Percentiles rank a stretch among this genome's conserved stretches.
phyloP scores from a whole-genome alignment of 2,797 vertebrate species.

The Notoglanidium macrostoma region DNA sequence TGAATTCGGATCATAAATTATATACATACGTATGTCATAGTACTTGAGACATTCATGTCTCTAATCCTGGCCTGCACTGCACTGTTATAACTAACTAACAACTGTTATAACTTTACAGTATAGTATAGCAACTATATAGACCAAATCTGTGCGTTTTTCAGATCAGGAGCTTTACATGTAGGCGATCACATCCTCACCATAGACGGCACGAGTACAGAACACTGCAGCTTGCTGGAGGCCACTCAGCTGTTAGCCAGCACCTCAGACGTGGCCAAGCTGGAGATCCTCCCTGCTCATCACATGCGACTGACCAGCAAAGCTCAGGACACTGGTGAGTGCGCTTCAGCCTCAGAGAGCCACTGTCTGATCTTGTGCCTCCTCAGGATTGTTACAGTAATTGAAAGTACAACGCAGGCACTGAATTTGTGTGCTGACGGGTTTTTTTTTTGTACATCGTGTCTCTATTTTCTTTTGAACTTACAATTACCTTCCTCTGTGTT shows the following conservation, averaged over 20 bases:
- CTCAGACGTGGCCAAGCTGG: conserved; percentile 85
- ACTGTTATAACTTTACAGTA: background rate
- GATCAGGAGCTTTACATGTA: conserved; percentile 86
- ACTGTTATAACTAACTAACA: background rate
- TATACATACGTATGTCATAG: too few relatives aligned
- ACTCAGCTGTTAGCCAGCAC: conserved; percentile 89
- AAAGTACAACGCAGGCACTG: background rate
- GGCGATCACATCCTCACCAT: conserved; percentile 95
- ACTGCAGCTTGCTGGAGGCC: conserved; percentile 90
- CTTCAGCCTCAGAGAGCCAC: background rate
- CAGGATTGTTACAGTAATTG: background rate
- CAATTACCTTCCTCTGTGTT: background rate
- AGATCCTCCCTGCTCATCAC: conserved; percentile 88
- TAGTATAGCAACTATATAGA: background rate
- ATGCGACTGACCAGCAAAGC: conserved; percentile 82
- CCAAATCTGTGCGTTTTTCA: conserved; percentile 57
- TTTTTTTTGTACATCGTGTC: background rate
- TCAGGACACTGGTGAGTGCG: conserved; percentile 85
- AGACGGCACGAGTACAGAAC: conserved; percentile 91
- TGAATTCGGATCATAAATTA: too few relatives aligned
- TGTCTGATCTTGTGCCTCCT: background rate
- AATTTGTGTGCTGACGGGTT: background rate
- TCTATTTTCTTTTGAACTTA: background rate
- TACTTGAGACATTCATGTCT: background rate
- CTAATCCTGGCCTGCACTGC: background rate